A percentile compares a stretch with the other conserved stretches of the same genome.
These are phyloP conservation scores for Mythimna lalbum DNA, from an alignment of 2,888 invertebrate species.

Conservation along the genomic window DNA sequence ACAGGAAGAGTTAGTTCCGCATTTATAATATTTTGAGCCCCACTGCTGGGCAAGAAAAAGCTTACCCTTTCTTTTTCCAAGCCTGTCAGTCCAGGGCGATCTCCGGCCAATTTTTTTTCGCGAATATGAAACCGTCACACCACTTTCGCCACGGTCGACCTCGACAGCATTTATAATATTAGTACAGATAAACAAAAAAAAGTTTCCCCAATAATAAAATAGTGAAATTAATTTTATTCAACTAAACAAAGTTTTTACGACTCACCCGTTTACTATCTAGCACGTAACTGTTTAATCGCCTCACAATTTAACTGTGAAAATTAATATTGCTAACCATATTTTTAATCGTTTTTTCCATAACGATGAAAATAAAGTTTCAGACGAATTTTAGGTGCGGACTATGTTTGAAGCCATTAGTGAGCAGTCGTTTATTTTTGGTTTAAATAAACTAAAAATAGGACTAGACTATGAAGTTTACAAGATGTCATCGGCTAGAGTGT, in stretches of 20 bases:
- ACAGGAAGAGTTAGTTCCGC: no score
- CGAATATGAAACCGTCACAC: no score
- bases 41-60: no score
- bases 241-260: constrained; percentile 50
- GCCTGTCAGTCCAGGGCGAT: no score
- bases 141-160: no score
- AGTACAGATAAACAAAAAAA: constrained; percentile 21
- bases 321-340: constrained; percentile 50
- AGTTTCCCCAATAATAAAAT: constrained; percentile 24
- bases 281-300: constrained; percentile 55
- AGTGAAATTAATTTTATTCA: constrained; percentile 50
- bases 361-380: constrained; percentile 30
- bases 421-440: constrained; percentile 19
- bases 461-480: neutral
- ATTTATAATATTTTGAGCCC: neutral
- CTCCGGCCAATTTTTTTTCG: no score
- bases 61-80: no score
- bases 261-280: constrained; percentile 20
- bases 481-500: constrained; percentile 3
- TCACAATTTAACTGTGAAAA: constrained; percentile 54
- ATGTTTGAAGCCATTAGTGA: constrained; percentile 13
- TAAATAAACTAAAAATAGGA: constrained; percentile 34
- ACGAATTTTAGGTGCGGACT: constrained; percentile 8
- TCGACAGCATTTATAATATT: neutral
- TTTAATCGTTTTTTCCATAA: constrained; percentile 37